Evolutionary conservation across 2,888 invertebrate species (phyloP).

Genomic region (Leptinotarsa rubiginosa): DNA sequence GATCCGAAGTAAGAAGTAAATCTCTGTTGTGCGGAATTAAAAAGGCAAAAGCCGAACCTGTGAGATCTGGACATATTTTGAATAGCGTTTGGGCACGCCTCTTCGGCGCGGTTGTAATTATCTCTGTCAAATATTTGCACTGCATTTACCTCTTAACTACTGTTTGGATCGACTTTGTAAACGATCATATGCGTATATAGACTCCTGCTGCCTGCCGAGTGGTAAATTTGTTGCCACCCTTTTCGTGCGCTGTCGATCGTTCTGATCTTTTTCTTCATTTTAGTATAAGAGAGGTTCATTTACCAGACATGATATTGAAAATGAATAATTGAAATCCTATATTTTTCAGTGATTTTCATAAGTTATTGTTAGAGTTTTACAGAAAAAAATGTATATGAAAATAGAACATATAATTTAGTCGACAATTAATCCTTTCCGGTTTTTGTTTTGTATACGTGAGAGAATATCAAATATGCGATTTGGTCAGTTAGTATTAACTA

Average conservation of each 20-base stretch:
- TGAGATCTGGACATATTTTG: constrained; percentile 36
- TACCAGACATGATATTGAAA: no score
- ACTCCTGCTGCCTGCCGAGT: constrained; percentile 34
- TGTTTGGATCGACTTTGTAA: constrained; percentile 58
- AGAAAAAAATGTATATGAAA: no score
- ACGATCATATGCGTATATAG: constrained; percentile 53
- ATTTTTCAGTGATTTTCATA: no score
- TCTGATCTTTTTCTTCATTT: constrained; percentile 51
- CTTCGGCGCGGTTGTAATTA: constrained; percentile 66
- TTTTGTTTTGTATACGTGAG: no score
- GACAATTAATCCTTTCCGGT: no score
- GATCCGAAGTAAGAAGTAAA: no score
- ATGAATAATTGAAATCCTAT: no score
- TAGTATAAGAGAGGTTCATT: no score
- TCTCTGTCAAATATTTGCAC: constrained; percentile 65
- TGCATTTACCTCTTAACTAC: constrained; percentile 66
- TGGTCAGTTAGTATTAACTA: no score
- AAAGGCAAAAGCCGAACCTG: constrained; percentile 9
- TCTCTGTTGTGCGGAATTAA: not conserved
- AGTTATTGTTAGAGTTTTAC: no score
- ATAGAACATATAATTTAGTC: no score
- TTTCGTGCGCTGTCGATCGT: constrained; percentile 51
- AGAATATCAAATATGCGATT: no score
- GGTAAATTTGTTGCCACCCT: constrained; percentile 41
- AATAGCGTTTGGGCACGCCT: constrained; percentile 56